Evolutionary conservation across 2,113 vertebrate species (phyloP), one percentile per base, ranked within the genome.

Genomic region (Xenopus laevis): DNA sequence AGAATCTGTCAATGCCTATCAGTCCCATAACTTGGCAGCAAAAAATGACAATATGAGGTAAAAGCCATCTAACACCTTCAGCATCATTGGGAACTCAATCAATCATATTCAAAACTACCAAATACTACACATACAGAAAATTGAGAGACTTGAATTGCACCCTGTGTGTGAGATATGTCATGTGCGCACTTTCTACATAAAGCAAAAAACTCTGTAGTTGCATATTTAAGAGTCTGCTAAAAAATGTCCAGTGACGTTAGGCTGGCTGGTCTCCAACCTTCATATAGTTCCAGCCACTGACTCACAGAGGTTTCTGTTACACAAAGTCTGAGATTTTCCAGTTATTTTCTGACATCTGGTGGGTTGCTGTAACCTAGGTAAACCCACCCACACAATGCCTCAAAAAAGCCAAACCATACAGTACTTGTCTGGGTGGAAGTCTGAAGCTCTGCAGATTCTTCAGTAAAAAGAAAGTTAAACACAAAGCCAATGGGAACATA

Each of bases 261-360:
- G 12, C 23, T 77, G 74, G 74, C 67, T 23, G 10, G 59, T 27
- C 33, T 70, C 74, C 74, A 77, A 77, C 47, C 59, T 77, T 18
- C 74, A 77, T 77, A 70, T 12, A 64, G 74, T 70, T 77, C 74
- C 74, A 77, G 74, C 47, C 74, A 70, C 74, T 77, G 74, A 77
- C 74, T 77, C 74, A 77, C 59, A 70, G 74, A 64, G 74, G 67
- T 69, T 77, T 77, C 65, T 77, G 74, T 77, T 77, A 70, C 74
- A 77, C 62, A 30, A 69, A 70, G 74, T 77, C 74, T 77, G 74
- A 70, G 74, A 64, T 77, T 77, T 77, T 77, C 74, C 74, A 77
- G 74, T 63, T 77, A 77, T 77, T 77, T n/a, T 64, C 64, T 68
- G 63, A 77, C 74, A 77, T 77, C 66, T 77, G 74, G 74, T 77